Base-by-base conservation (phyloP, 2,888 invertebrate genomes). In the Cantharis lateralis region DNA sequence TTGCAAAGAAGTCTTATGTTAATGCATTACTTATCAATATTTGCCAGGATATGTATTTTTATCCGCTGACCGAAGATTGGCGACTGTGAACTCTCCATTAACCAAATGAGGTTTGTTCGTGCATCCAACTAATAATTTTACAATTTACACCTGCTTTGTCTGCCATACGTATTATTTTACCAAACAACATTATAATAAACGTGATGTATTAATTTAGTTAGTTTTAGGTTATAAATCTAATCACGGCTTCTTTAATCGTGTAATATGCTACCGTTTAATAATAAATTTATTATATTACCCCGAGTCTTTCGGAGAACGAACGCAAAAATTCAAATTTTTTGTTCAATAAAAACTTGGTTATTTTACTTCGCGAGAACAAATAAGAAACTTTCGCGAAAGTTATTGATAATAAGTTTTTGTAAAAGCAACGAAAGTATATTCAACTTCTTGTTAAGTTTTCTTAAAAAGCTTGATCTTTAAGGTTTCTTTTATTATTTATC, bases 41-140 rank as follows among this genome's bases (percentile, higher is more conserved):
- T 78, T 78, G 74, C 74, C 78, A 74, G 76, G 74, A 78, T 78
- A 72, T 76, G 26, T 77, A 77, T 77, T 77, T 77, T 74, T 74
- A 77, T 77, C 74, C 69, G 13, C 70, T 74, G 74, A 64, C 77
- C 77, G 77, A 74, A 74, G 77, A 71, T 77, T 74, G 71, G 64
- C 70, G 71, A 77, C 68, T 71, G 64, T 68, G 63, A 68, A 68
- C 62, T 26, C 61, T 32, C 68, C 68, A 77, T 77, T 77, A 77
- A 61, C 72, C 62, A 73, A 75, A 75, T 66, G 75, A 75, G 70
- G 70, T 32, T 74, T 74, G 74, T 74, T 74, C 74, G 74, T 74
- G 74, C 64, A 69, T 61, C 74, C 63, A 70, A 62, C 74, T 70
- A 74, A 74, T 74, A 74, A 74, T 74, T 74, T 70, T 74, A 74